Percentiles rank a stretch among this genome's conserved stretches.
Conservation (phyloP, 2,797 vertebrate species). For the Liasis olivaceus region DNA sequence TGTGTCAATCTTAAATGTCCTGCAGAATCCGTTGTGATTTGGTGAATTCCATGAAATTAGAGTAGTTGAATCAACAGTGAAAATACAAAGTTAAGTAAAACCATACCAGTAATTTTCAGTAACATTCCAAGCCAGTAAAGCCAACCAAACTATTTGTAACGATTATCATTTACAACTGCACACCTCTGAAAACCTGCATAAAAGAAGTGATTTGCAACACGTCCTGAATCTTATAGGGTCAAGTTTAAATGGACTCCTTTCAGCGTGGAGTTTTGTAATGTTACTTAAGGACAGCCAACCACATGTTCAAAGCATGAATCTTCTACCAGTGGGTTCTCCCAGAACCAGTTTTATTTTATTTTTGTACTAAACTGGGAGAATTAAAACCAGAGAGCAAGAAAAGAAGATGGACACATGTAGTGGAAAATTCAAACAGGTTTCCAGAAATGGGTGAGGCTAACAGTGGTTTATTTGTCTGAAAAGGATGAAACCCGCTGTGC, state of each 20-base stretch:
- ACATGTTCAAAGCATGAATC: not conserved
- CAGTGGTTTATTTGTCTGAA: not conserved
- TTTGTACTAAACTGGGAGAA: not conserved
- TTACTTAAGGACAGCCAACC: not conserved
- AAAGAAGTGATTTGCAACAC: not conserved
- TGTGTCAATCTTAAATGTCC: not conserved
- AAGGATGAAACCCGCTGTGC: not conserved
- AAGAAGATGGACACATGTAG: not conserved
- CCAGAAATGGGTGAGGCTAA: not conserved
- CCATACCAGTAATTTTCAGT: not conserved
- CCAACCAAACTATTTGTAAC: slow-evolving; percentile 8
- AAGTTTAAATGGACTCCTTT: slow-evolving; percentile 1
- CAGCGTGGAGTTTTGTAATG: not conserved
- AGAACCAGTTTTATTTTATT: not conserved
- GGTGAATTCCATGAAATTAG: slow-evolving; percentile 11
- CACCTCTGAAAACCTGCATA: not conserved
- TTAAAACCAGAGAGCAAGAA: not conserved
- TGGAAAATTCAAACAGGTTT: not conserved
- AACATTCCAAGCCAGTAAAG: not conserved
- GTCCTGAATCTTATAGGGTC: not conserved
- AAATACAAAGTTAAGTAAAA: slow-evolving; percentile 10
- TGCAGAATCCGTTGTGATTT: not conserved
- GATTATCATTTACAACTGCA: slow-evolving; percentile 3
- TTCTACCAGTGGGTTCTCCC: not conserved
- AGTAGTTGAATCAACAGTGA: not conserved